Conservation (phyloP, 2,113 vertebrate genomes). For the Spermophilus dauricus region DNA sequence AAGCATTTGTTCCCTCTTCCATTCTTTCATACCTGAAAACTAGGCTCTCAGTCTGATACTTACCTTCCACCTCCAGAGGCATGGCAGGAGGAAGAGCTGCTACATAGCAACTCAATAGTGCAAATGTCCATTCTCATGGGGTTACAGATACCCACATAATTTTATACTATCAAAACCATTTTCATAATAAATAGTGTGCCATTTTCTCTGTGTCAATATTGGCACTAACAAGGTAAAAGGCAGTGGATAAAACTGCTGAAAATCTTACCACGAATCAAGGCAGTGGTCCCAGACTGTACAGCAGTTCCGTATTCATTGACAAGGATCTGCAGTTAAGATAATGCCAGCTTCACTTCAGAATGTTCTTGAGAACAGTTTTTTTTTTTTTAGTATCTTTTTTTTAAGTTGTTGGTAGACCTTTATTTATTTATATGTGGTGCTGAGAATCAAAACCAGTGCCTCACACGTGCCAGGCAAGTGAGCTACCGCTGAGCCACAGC, state of each 20-base stretch:
- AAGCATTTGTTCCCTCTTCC: not conserved
- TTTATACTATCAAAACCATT: not conserved
- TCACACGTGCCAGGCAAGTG: too few species aligned
- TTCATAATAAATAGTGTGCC: not conserved
- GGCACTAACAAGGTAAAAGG: not conserved
- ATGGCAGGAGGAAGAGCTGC: not conserved
- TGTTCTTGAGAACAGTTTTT: not conserved
- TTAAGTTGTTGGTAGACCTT: too few species aligned
- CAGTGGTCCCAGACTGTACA: not conserved
- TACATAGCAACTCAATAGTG: not conserved
- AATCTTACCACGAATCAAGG: not conserved
- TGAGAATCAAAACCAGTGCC: too few species aligned
- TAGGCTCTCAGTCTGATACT: not conserved
- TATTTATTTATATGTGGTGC: too few species aligned
- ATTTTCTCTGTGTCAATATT: not conserved
- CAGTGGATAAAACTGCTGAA: not conserved
- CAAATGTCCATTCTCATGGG: not conserved
- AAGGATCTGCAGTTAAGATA: not conserved
- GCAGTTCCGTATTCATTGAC: not conserved
- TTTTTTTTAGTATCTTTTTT: too few species aligned
- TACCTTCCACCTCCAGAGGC: too few species aligned
- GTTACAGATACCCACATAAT: slow-evolving; percentile 3
- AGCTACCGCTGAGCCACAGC: too few species aligned
- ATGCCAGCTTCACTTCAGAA: not conserved
- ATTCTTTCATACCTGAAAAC: slow-evolving; percentile 23